Conservation (phyloP, 2,797 vertebrate species). For the Girardinus metallicus region DNA sequence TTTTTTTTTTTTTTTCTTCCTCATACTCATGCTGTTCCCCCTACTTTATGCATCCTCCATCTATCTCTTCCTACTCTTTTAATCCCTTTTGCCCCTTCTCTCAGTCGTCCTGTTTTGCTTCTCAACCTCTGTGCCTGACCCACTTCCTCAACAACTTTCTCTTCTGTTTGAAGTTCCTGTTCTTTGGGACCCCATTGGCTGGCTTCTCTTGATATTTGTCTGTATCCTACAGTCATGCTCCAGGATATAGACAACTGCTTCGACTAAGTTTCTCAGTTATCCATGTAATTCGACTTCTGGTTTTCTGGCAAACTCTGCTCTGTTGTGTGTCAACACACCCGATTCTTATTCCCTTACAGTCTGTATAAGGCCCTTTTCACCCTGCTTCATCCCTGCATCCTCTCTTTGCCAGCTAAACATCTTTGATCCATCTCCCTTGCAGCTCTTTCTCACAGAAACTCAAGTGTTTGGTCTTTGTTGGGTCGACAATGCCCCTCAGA, state of each 20-base stretch:
- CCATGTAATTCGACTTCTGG: slow-evolving; percentile 32
- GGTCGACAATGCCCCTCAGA: slow-evolving; percentile 65
- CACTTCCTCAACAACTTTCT: background rate
- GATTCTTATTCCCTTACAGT: slow-evolving; percentile 38
- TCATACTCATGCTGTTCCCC: slow-evolving; percentile 30
- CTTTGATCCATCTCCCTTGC: slow-evolving; percentile 71
- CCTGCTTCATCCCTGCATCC: slow-evolving; percentile 22
- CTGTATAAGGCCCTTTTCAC: slow-evolving; percentile 34
- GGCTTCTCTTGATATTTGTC: slow-evolving; percentile 12
- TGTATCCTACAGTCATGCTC: slow-evolving; percentile 13
- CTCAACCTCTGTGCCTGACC: slow-evolving; percentile 1
- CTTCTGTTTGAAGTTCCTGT: background rate
- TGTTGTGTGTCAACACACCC: slow-evolving; percentile 61
- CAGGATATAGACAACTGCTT: background rate
- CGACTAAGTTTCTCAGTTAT: slow-evolving; percentile 40
- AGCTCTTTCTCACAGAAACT: slow-evolving; percentile 63
- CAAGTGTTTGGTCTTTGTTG: slow-evolving; percentile 80
- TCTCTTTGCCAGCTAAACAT: slow-evolving; percentile 59
- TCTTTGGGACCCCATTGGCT: background rate
- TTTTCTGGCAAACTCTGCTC: slow-evolving; percentile 55
- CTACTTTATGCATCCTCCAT: slow-evolving; percentile 37
- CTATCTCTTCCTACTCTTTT: slow-evolving; percentile 14
- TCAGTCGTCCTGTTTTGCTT: slow-evolving; percentile 34
- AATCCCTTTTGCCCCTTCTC: slow-evolving; percentile 36
- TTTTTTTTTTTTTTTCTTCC: slow-evolving; percentile 22